phyloP scores from a whole-genome alignment of 2,113 vertebrate species.

The Amphiprion ocellaris region DNA sequence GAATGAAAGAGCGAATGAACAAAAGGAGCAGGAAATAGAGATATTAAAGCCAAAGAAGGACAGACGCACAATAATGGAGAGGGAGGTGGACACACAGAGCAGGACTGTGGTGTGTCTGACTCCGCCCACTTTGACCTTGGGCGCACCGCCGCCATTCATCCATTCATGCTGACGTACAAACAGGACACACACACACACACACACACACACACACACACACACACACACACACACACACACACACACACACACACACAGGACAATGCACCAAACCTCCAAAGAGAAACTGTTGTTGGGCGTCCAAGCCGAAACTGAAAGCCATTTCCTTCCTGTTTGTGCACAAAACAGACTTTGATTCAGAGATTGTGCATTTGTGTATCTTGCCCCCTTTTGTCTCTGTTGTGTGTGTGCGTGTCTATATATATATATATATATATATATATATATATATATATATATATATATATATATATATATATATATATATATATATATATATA shows the following conservation, averaged over 20 bases:
- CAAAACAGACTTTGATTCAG: conserved; percentile 13
- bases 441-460: too few relatives aligned
- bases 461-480: too few relatives aligned
- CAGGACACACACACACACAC: conserved; percentile 21
- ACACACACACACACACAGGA: conserved; percentile 35
- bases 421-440: too few relatives aligned
- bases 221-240: conserved; percentile 45
- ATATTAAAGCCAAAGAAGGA: background rate
- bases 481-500: too few relatives aligned
- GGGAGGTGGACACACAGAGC: conserved; percentile 27
- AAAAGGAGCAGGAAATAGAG: conserved; percentile 31
- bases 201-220: conserved; percentile 42
- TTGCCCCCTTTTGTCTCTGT: background rate
- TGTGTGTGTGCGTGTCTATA: background rate
- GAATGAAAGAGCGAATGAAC: conserved; percentile 17
- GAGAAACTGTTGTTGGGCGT: conserved; percentile 30
- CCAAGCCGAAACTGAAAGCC: conserved; percentile 47
- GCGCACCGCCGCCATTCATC: conserved; percentile 59
- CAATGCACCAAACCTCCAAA: conserved; percentile 24
- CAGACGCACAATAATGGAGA: background rate
- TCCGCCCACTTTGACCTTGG: conserved; percentile 65
- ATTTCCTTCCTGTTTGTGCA: conserved; percentile 23
- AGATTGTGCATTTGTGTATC: background rate
- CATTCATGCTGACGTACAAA: conserved; percentile 47
- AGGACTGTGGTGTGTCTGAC: conserved; percentile 40